Base-by-base conservation (phyloP, 1,140 invertebrate genomes). In the Cyphomyrmex costatus region DNA sequence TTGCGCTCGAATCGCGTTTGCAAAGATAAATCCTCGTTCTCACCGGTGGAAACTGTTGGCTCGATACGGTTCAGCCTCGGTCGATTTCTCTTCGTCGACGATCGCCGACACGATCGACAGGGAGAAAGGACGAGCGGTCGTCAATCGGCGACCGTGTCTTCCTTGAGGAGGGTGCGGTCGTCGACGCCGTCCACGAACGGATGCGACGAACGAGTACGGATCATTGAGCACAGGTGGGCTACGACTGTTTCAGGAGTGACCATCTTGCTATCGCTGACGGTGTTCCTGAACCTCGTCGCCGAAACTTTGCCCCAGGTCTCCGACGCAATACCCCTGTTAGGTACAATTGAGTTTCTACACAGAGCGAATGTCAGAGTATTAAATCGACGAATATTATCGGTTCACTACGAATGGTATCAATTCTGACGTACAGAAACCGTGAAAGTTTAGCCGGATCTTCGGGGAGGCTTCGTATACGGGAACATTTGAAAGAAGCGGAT, bases 261-360 rank as follows among this genome's bases (percentile, higher is more conserved):
- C 96, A 99, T 99, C 96, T 98, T 99, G 96, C 98, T 99, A 95
- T 99, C 99, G 95, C 97, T 99, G 97, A 99, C 99, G 96, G 99
- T 99, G 96, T 99, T 99, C 97, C 97, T 98, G 96, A 98, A 98
- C 97, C 97, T 99, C 96, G 98, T 99, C 95, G 98, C 98, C 93
- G 98, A 99, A 97, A 98, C 98, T 95, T 97, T 99, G 96, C 98
- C 98, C 94, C 97, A 98, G 96, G 98, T 98, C 95, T 98, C 98
- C 96, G 98, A 98, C 96, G 98, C 98, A 96, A 98, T 98, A 96
- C 98, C 98, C 96, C 96, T 98, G 97, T 97, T 98, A 98, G 98
- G 98, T 98, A 98, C 96, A 95, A 93, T 73, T 89, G 58, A 89
- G 56, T 86, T 88, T 88, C 84, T 87, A 83, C 78, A 86, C 65